Evolutionary conservation across 2,888 invertebrate species (phyloP).

Genomic region (Uropetala carovei): DNA sequence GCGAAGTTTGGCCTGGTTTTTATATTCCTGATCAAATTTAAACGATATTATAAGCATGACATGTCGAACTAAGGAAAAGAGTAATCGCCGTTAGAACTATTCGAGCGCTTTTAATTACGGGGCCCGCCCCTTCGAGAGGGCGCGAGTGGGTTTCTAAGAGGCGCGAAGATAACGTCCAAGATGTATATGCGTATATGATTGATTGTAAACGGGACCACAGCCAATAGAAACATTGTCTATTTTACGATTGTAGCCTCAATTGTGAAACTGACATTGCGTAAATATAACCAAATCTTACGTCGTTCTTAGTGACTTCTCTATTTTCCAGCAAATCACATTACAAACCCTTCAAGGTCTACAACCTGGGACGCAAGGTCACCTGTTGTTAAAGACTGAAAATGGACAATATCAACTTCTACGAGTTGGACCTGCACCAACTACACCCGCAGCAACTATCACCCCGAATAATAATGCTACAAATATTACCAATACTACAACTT

Average conservation of each 20-base stretch:
- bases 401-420: slow-evolving; percentile 96
- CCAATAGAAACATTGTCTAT: no score
- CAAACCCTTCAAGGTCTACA: slow-evolving; percentile 91
- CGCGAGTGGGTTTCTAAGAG: background rate
- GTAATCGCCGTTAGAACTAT: background rate
- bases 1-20: no score
- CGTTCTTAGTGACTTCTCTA: slow-evolving; percentile 64
- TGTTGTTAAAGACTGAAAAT: slow-evolving; percentile 97
- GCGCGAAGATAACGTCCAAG: background rate
- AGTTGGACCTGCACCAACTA: slow-evolving; percentile 87
- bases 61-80: no score
- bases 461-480: slow-evolving; percentile 72
- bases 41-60: no score
- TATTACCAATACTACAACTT: slow-evolving; percentile 77
- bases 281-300: background rate
- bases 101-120: slow-evolving; percentile 15
- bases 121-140: slow-evolving; percentile 35
- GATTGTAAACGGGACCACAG: background rate
- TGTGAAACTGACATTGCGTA: background rate
- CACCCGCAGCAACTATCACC: slow-evolving; percentile 75
- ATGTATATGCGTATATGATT: background rate
- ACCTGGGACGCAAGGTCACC: slow-evolving; percentile 88
- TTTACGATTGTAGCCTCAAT: no score
- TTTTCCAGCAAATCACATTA: slow-evolving; percentile 86
- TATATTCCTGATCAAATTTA: no score